Percentiles rank a stretch among this genome's conserved stretches.
Conservation (phyloP, 2,888 invertebrate genomes). For the Eupithecia centaureata region DNA sequence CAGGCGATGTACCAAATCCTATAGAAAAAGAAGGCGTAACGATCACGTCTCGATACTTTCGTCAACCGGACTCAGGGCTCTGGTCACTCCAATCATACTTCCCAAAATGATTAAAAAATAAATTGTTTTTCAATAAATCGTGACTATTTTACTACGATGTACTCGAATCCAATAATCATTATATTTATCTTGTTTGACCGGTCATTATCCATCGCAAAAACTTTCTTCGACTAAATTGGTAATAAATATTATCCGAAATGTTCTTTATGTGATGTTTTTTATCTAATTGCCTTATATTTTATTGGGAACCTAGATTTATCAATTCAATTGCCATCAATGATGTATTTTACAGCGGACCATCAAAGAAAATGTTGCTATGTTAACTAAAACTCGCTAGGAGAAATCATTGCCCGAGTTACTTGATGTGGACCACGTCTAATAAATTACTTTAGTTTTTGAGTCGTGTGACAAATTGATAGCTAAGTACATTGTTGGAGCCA, state of each 20-base stretch:
- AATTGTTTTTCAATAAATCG: constrained; percentile 26
- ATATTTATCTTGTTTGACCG: constrained; percentile 44
- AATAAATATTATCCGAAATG: constrained; percentile 42
- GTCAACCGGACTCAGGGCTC: no score
- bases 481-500: constrained; percentile 12
- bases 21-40: no score
- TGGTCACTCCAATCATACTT: not conserved
- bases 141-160: constrained; percentile 39
- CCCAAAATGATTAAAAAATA: not conserved
- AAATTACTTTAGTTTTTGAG: constrained; percentile 36
- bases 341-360: constrained; percentile 35
- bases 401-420: constrained; percentile 44
- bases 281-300: constrained; percentile 40
- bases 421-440: constrained; percentile 36
- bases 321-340: constrained; percentile 35
- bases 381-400: constrained; percentile 37
- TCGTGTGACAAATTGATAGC: constrained; percentile 33
- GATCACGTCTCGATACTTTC: no score
- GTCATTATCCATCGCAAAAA: constrained; percentile 44
- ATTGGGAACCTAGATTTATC: constrained; percentile 41
- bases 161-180: constrained; percentile 32
- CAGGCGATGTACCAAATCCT: no score
- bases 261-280: constrained; percentile 36
- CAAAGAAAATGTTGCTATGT: constrained; percentile 41
- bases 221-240: constrained; percentile 46